A percentile compares a stretch with the other conserved stretches of the same genome.
phyloP scores from a whole-genome alignment of 2,888 invertebrate genomes.

The Ethmia dodecea region DNA sequence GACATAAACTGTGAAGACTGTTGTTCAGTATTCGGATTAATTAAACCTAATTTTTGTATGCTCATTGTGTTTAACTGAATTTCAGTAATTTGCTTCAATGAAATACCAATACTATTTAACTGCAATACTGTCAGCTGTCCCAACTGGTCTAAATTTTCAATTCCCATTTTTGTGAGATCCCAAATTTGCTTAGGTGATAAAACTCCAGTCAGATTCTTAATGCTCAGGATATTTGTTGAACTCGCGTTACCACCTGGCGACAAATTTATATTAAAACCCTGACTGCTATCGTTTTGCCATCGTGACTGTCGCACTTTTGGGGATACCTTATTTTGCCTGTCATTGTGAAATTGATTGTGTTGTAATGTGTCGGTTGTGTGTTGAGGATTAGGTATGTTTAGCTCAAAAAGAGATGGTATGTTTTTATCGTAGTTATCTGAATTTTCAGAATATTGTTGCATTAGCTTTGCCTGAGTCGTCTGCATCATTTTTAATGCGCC shows the following conservation, averaged over 20 bases:
- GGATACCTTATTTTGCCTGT: constrained; percentile 57
- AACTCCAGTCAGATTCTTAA: constrained; percentile 77
- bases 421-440: constrained; percentile 38
- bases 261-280: constrained; percentile 38
- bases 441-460: constrained; percentile 50
- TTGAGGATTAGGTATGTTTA: constrained; percentile 63
- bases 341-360: constrained; percentile 47
- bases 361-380: constrained; percentile 38
- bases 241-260: constrained; percentile 43
- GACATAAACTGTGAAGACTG: constrained; percentile 35
- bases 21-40: constrained; percentile 47
- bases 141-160: constrained; percentile 79
- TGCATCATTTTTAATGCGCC: constrained; percentile 80
- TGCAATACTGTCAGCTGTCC: constrained; percentile 79
- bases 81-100: constrained; percentile 78
- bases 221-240: constrained; percentile 64
- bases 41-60: constrained; percentile 74
- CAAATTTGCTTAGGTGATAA: constrained; percentile 76
- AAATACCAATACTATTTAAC: constrained; percentile 78
- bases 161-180: constrained; percentile 78
- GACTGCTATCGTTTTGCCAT: constrained; percentile 67
- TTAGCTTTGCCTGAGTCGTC: constrained; percentile 60
- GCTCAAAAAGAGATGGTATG: constrained; percentile 67
- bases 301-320: constrained; percentile 70
- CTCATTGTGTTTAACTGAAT: constrained; percentile 80